Base-by-base conservation (phyloP, 2,113 vertebrate species). In the Dendropsophus ebraccatus region DNA sequence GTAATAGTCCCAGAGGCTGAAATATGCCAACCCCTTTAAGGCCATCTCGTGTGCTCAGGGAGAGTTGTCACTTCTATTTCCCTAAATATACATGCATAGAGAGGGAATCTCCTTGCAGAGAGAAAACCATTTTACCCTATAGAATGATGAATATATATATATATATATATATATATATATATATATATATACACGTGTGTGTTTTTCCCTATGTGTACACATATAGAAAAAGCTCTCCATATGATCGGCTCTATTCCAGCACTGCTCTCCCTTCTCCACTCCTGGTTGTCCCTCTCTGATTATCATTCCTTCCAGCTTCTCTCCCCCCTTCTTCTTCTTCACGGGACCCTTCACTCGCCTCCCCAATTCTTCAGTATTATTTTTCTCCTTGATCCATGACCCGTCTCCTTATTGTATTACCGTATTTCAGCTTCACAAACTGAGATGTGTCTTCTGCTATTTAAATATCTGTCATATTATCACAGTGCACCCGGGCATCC, bases 391-490 rank as follows among this genome's bases (percentile, higher is more conserved):
- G 84, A 86, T 86, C 84, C 65, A 86, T 86, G 84, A 86, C 84
- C 84, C 84, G 50, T 86, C 75, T 78, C 84, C 65, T 86, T 86
- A 86, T 86, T 86, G 84, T 86, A 86, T 86, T 86, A 86, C 84
- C 76, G 84, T 80, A 80, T 79, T 86, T 86, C 84, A 86, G 84
- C 84, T 86, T 86, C 84, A 86, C 84, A 86, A 86, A 86, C 84
- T 86, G 84, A 86, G 84, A 86, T 86, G 84, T 86, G 84, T 86
- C 84, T 86, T 86, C 84, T 86, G 84, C 84, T 86, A 86, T 86
- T 86, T 86, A 86, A 86, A 86, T 86, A 86, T 86, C 84, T 86
- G 84, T 86, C 84, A 86, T 86, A 86, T 86, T 86, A 86, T 86
- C 84, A 86, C 84, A 77, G 84, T 86, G 84, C 75, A 86, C 75